Conservation (phyloP, 2,888 invertebrate genomes). For the Cylloceria caligata region DNA sequence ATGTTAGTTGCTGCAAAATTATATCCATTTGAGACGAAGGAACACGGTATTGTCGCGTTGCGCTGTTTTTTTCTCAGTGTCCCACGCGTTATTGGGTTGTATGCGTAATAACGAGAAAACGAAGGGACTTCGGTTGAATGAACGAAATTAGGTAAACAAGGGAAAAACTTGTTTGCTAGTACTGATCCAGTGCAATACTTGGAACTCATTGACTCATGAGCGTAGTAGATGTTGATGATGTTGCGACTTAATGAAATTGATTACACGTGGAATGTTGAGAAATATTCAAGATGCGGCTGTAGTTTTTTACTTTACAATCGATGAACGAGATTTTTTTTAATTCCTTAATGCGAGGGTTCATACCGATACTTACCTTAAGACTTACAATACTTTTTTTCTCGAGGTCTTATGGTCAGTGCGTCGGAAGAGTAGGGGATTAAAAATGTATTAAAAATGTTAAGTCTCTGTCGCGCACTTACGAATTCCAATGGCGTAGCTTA, state of each 20-base stretch:
- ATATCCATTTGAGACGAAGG: neutral
- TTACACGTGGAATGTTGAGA: neutral
- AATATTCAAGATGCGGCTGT: neutral
- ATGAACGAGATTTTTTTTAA: no score
- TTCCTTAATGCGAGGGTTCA: no score
- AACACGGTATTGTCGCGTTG: neutral
- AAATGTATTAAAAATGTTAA: no score
- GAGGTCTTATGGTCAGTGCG: no score
- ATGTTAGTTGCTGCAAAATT: neutral
- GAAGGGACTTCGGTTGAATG: neutral
- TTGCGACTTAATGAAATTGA: neutral
- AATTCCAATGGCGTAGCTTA: no score
- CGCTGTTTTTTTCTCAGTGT: neutral
- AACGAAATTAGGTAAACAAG: neutral
- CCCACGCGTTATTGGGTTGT: conserved; percentile 1
- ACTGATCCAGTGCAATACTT: neutral
- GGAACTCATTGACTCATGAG: neutral
- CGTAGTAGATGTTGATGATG: neutral
- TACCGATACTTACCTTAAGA: no score
- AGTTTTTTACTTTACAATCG: neutral
- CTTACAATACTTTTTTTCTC: no score
- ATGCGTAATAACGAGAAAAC: neutral
- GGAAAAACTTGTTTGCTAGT: conserved; percentile 8
- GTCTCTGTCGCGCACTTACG: no score
- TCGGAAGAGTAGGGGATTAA: no score